A percentile compares a stretch with the other conserved stretches of the same genome.
Conservation (phyloP, 2,797 vertebrate genomes). For the Rachycentron canadum region DNA sequence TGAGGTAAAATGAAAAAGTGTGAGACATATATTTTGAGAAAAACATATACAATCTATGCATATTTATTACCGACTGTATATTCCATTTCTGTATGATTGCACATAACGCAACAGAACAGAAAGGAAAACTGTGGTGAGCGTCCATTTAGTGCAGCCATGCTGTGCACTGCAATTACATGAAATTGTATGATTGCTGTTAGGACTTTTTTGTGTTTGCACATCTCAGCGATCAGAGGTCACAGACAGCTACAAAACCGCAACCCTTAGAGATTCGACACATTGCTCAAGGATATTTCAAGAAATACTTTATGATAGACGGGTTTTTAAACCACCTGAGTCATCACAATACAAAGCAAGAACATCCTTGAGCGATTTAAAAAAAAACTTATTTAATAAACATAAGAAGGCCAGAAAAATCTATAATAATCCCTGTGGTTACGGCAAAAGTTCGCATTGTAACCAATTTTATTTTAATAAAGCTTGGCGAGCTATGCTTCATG, state of each 20-base stretch:
- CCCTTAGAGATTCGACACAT: constrained; percentile 11
- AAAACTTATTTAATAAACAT: constrained; percentile 34
- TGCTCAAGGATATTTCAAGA: constrained; percentile 51
- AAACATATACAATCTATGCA: constrained; percentile 45
- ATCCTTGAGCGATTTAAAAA: constrained; percentile 48
- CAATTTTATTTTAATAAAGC: constrained; percentile 54
- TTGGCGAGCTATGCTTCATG: constrained; percentile 31
- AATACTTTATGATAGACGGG: constrained; percentile 26
- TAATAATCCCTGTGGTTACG: constrained; percentile 33
- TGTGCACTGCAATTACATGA: constrained; percentile 30
- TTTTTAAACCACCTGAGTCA: constrained; percentile 46
- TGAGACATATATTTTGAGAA: constrained; percentile 1
- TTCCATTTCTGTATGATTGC: constrained; percentile 60
- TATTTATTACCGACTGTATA: constrained; percentile 45
- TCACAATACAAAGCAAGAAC: constrained; percentile 17
- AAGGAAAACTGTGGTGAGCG: constrained; percentile 21
- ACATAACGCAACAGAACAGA: constrained; percentile 28
- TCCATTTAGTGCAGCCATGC: constrained; percentile 39
- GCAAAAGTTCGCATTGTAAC: constrained; percentile 27
- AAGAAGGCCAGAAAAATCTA: constrained; percentile 44
- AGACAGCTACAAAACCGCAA: constrained; percentile 10
- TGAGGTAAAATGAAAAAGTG: constrained; percentile 26
- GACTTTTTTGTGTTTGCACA: constrained; percentile 18
- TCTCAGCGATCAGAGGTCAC: constrained; percentile 35
- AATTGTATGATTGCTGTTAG: constrained; percentile 18